phyloP scores from a whole-genome alignment of 2,888 invertebrate species.

The Brachylomia viminalis region DNA sequence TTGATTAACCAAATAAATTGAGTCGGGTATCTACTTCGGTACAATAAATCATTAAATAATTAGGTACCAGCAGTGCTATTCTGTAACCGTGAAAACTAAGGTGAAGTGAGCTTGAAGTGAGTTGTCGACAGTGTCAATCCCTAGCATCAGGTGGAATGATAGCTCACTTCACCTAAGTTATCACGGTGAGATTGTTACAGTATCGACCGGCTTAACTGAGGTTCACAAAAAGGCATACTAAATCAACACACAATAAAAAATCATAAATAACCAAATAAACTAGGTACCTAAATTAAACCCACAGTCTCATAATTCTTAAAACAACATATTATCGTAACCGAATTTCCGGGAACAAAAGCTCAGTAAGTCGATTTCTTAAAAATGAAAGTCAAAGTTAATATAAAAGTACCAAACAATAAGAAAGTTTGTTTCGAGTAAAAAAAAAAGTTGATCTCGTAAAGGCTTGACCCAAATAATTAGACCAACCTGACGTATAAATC shows the following conservation, averaged over 20 bases:
- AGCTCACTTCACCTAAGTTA: no score
- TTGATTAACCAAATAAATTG: no score
- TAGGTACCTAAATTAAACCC: slow-evolving; percentile 15
- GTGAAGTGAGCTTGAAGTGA: no score
- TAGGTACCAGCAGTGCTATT: no score
- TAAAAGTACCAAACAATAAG: slow-evolving; percentile 69
- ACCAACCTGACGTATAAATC: slow-evolving; percentile 84
- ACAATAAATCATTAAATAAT: no score
- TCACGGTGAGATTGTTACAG: no score
- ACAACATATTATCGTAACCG: slow-evolving; percentile 43
- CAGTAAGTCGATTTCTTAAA: slow-evolving; percentile 52
- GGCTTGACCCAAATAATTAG: slow-evolving; percentile 87
- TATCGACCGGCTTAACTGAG: no score
- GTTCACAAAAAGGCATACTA: neutral
- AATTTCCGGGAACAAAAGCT: slow-evolving; percentile 49
- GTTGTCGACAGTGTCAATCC: no score
- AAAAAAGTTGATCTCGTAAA: slow-evolving; percentile 81
- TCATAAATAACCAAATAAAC: slow-evolving; percentile 32
- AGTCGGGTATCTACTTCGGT: no score
- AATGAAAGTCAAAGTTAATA: slow-evolving; percentile 60
- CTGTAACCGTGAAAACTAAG: no score
- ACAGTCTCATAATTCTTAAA: slow-evolving; percentile 37
- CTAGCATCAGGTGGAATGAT: no score
- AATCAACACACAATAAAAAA: slow-evolving; percentile 23
- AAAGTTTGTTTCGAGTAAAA: slow-evolving; percentile 62